phyloP scores from a whole-genome alignment of 1,140 invertebrate genomes.

The Portunus trituberculatus region DNA sequence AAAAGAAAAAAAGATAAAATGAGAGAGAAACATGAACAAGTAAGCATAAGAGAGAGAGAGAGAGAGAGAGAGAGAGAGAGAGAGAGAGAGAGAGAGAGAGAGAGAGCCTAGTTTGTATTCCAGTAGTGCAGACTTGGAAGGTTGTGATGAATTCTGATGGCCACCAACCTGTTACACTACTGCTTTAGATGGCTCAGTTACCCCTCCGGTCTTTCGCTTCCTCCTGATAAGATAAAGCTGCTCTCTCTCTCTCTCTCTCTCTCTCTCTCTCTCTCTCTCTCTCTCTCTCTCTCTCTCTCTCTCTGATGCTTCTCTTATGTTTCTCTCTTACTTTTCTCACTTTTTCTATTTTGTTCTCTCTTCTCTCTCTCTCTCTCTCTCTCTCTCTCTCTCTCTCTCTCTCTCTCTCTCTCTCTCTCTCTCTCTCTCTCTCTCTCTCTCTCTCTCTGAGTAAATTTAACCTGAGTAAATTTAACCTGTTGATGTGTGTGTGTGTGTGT shows the following conservation, averaged over 20 bases:
- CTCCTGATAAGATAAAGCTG: neutral
- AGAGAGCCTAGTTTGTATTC: too few relatives aligned
- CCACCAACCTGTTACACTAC: too few relatives aligned
- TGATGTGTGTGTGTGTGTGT: neutral
- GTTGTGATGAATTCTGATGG: too few relatives aligned
- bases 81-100: too few relatives aligned
- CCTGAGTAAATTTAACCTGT: neutral
- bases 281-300: neutral
- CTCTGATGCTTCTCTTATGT: neutral
- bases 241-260: constrained; percentile 11
- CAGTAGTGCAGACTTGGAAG: too few relatives aligned
- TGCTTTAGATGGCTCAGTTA: neutral
- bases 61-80: too few relatives aligned
- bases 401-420: constrained; percentile 51
- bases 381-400: constrained; percentile 13
- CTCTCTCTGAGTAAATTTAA: too few relatives aligned
- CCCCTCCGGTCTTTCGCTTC: neutral
- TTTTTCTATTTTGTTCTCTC: too few relatives aligned
- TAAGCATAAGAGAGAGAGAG: too few relatives aligned
- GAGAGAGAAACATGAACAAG: too few relatives aligned
- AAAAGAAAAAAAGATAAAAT: too few relatives aligned
- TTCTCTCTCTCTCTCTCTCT: neutral
- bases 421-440: constrained; percentile 40
- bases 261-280: constrained; percentile 9
- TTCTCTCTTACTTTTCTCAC: neutral